Percentiles rank a stretch among this genome's conserved stretches.
Evolutionary conservation across 2,113 vertebrate genomes (phyloP).

Genomic region (Percina caprodes): DNA sequence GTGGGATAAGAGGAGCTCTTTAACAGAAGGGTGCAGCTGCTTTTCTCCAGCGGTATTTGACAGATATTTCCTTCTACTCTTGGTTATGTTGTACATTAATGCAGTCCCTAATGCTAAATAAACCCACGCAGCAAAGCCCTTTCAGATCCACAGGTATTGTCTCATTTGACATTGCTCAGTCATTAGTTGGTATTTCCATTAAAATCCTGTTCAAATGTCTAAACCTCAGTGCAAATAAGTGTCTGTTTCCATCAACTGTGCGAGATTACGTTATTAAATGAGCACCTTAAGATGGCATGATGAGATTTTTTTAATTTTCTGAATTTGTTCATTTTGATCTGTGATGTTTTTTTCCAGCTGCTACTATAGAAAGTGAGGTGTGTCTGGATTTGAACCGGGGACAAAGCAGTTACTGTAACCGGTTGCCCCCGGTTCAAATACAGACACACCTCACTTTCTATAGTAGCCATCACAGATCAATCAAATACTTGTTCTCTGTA

Average conservation of each 20-base stretch:
- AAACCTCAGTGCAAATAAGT: not conserved
- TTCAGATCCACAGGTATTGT: not conserved
- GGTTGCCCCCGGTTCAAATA: too few relatives aligned
- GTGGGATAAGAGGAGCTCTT: slow-evolving; percentile 42
- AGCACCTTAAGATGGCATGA: not conserved
- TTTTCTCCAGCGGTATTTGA: slow-evolving; percentile 31
- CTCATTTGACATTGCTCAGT: not conserved
- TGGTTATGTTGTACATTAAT: slow-evolving; percentile 1
- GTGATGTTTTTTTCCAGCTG: not conserved
- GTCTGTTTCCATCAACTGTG: not conserved
- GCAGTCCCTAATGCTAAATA: not conserved
- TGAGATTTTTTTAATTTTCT: not conserved
- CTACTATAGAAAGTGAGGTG: not conserved
- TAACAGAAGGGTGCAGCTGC: slow-evolving; percentile 68
- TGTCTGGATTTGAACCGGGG: not conserved
- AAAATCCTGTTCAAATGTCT: slow-evolving; percentile 1
- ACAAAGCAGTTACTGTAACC: not conserved
- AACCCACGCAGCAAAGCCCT: not conserved
- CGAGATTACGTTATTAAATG: not conserved
- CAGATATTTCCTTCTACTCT: slow-evolving; percentile 22
- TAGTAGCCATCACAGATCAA: not conserved
- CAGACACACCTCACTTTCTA: not conserved
- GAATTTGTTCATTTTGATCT: not conserved
- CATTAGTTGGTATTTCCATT: not conserved
- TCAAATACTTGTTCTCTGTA: too few relatives aligned